Base-by-base conservation (phyloP, 2,113 vertebrate species). In the Cololabis saira region DNA sequence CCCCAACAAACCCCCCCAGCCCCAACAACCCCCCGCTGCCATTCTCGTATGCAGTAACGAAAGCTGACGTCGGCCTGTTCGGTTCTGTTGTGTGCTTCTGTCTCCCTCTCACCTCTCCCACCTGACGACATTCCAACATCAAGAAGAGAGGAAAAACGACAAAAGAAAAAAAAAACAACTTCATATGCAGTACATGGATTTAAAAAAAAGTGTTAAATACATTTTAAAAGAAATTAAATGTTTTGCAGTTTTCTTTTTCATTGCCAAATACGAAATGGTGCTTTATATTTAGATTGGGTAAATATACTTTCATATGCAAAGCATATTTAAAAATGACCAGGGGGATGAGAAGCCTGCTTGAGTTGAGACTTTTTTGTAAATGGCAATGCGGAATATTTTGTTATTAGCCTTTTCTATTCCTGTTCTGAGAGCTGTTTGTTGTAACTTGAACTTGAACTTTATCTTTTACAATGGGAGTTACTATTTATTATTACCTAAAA, bases 341-440 rank as follows among this genome's bases (percentile, higher is more conserved):
- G 87, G 89, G 87, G 90, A 86, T 87, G 94, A 94, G 94, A 95
- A 94, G 95, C 95, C 95, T 95, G 94, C 95, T 98, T 96, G 93
- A 97, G 96, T 97, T 93, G 92, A 96, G 94, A 97, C 95, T 96
- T 98, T 98, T 99, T 99, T 98, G 96, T 98, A 98, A 98, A 98
- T 98, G 97, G 97, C 96, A 98, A 98, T 98, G 97, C 94, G 95
- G 95, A 98, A 97, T 98, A 99, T 98, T 99, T 99, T 99, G 96
- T 98, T 99, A 99, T 98, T 94, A 95, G 96, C 96, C 95, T 99
- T 99, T 98, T 99, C 96, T 98, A 98, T 98, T 98, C 96, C 96
- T 98, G 95, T 98, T 96, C 96, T 96, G 95, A 98, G 95, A 97
- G 96, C 95, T 98, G 97, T 99, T 97, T 98, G 97, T 98, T 96